Base-by-base conservation (phyloP, 2,113 vertebrate genomes). In the Chionodraco myersi region DNA sequence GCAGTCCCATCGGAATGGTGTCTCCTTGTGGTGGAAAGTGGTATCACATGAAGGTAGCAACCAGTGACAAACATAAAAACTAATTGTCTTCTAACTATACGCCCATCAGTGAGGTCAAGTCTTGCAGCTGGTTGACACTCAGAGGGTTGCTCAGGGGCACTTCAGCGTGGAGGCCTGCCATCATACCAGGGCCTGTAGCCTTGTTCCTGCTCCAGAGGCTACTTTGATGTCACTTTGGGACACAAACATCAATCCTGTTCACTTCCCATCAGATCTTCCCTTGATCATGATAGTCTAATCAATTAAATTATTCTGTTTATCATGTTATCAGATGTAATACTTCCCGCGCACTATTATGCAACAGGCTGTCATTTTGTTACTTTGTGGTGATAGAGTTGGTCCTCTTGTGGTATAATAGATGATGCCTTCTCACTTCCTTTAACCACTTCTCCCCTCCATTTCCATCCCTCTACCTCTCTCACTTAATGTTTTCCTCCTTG, bases 11-110 rank as follows among this genome's bases (percentile, higher is more conserved):
- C 8, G 47, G 49, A 67, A 61, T 47, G 6, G 6, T 66, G 79
- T 88, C 84, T n/a, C 82, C 80, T 9, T 67, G 85, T 91, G 89
- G 88, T 21, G 2, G 16, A 49, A 0, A 12, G 21, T 6, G 11
- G 64, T 45, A 73, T 51, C 59, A 18, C 60, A 54, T 15, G 4
- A 13, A 16, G 18, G 13, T 30, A 45, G 8, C 47, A 0, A 15
- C 16, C 21, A 23, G 36, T 7, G 7, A 52, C 47, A 5, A 6
- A 41, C 36, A 41, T 3, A 13, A 57, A 26, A 51, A 67, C 6
- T 12, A 67, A 45, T 36, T 60, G 2, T 21, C 1, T 26, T 34
- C n/a, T 30, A 15, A 62, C 45, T 51, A 0, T 34, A 21, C 18
- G 10, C 16, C 41, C 7, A 3, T 1, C 6, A 6, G 8, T 34